Base-by-base conservation (phyloP, 2,113 vertebrate species). In the Himantopus leucocephalus region DNA sequence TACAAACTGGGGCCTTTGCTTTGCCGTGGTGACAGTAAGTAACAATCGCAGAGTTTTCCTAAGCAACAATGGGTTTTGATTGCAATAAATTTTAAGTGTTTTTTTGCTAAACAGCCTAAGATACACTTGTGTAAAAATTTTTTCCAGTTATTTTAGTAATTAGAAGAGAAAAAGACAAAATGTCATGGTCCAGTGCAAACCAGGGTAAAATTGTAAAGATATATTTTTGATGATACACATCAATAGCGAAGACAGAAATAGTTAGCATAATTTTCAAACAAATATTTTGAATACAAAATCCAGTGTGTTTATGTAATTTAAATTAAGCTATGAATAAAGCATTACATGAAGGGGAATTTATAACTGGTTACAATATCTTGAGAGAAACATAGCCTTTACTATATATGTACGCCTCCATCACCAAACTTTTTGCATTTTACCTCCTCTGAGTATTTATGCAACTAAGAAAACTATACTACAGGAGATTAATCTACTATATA, bases 1-100 rank as follows among this genome's bases (percentile, higher is more conserved):
- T 99, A 99, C 88, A 98, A 97, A 96, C 97, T 99, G 43, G 99
- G 99, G 10, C 98, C 99, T 74, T 98, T 99, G 8, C 98, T 98
- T 90, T 99, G 99, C 92, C 97, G 85, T 58, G 99, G 99, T 95
- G 99, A 99, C 96, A 98, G 99, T 99, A 99, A 99, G 99, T 99
- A 96, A 63, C 20, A 37, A 27, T 17, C 59, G 5, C 11, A 79
- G 53, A n/a, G 2, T 76, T 90, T 89, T 83, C 8, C 10, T 84
- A 62, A 80, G 23, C 12, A 81, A 3, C 3, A 6, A 8, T 22
- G 11, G 5, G 3, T 9, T 90, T 78, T 80, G 21, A 41, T 6
- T n/a, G 27, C 3, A 80, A 39, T 35, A 53, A 14, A 3, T 50
- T 81, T 35, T 48, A 68, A 35, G 58, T 20, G 1, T 17, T 39